These are phyloP conservation scores for Helarctos malayanus DNA, from an alignment of 2,797 vertebrate species.

Conservation along the genomic window DNA sequence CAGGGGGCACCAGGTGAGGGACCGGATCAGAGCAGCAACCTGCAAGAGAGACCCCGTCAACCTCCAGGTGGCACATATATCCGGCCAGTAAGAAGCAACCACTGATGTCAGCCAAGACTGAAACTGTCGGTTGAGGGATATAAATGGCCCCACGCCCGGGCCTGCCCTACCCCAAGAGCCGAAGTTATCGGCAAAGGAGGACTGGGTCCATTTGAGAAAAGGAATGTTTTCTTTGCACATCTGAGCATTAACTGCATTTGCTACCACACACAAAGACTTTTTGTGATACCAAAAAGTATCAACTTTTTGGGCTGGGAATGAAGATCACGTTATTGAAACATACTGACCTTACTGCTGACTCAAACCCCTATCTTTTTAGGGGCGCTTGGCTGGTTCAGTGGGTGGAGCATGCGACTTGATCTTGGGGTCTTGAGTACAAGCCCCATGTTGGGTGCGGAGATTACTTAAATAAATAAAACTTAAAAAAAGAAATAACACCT, in stretches of 20 bases:
- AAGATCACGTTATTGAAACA: neutral
- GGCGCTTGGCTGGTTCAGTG: neutral
- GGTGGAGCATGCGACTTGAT: neutral
- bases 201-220: neutral
- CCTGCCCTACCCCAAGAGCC: neutral
- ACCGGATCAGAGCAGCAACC: neutral
- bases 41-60: neutral
- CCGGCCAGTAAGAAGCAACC: neutral
- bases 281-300: too few species aligned
- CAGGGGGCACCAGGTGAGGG: neutral
- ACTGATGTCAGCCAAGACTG: neutral
- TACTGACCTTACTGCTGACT: neutral
- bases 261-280: neutral
- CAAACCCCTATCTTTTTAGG: neutral
- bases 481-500: neutral
- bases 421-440: neutral
- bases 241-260: neutral
- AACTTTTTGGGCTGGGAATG: neutral
- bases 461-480: neutral
- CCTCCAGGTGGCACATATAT: neutral
- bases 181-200: neutral
- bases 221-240: neutral
- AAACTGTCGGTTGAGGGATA: neutral
- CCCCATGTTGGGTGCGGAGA: neutral
- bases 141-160: neutral